Evolutionary conservation across 2,888 invertebrate species (phyloP).

Genomic region (Caenorhabditis panamensis): DNA sequence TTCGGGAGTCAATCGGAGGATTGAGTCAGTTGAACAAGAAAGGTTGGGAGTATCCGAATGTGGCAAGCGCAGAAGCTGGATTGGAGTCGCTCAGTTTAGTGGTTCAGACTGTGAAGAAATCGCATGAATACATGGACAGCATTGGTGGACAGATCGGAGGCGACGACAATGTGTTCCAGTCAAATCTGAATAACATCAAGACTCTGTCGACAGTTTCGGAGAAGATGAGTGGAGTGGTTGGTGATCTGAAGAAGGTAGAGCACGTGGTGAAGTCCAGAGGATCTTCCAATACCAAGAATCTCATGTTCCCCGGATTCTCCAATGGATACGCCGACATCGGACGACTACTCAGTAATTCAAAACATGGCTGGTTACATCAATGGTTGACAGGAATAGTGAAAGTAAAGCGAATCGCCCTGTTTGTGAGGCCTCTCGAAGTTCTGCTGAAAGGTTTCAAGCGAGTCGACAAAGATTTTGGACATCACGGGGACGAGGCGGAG

Average conservation of each 20-base stretch:
- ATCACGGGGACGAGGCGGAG: too few relatives aligned
- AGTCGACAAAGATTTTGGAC: too few relatives aligned
- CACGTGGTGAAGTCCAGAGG: background rate
- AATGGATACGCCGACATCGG: background rate
- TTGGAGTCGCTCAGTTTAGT: background rate
- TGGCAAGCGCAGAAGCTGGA: background rate
- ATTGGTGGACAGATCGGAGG: background rate
- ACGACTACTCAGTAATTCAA: too few relatives aligned
- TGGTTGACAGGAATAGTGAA: too few relatives aligned
- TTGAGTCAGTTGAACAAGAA: background rate
- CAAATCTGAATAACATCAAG: background rate
- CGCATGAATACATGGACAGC: background rate
- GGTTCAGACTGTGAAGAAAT: background rate
- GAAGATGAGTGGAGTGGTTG: background rate
- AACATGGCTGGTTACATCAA: too few relatives aligned
- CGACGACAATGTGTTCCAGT: background rate
- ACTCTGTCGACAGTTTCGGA: background rate
- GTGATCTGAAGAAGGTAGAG: background rate
- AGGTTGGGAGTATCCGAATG: background rate
- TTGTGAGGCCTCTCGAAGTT: too few relatives aligned
- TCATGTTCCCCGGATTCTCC: background rate
- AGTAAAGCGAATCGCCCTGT: too few relatives aligned
- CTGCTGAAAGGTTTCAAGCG: too few relatives aligned
- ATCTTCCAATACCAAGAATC: too few relatives aligned
- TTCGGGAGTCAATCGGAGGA: too few relatives aligned